Percentiles rank a stretch among this genome's conserved stretches.
These are phyloP conservation scores for Drosophila pandora DNA, from an alignment of 1,140 invertebrate genomes.

Conservation along the genomic window DNA sequence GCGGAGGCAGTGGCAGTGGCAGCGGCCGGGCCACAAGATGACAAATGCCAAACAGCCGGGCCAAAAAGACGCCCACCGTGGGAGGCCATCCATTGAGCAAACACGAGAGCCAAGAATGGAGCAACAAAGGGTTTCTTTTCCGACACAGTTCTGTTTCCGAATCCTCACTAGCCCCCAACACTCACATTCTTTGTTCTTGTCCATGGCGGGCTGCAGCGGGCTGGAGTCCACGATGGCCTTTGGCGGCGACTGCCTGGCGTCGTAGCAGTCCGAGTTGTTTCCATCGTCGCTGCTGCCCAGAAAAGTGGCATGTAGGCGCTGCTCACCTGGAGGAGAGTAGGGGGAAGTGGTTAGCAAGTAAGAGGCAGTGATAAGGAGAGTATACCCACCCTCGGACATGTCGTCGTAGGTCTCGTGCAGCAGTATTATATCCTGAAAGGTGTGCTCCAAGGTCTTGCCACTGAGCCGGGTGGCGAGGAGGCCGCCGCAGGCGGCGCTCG, in stretches of 20 bases:
- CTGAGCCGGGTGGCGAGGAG: conserved; percentile 72
- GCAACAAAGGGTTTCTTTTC: conserved; percentile 17
- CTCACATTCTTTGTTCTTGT: conserved; percentile 99
- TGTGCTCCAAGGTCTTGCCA: conserved; percentile 74
- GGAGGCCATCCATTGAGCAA: conserved; percentile 56
- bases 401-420: conserved; percentile 84
- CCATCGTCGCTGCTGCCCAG: conserved; percentile 81
- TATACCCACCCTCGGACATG: conserved; percentile 87
- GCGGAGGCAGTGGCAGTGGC: conserved; percentile 7
- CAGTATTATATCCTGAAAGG: conserved; percentile 80
- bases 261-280: conserved; percentile 82
- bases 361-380: neutral
- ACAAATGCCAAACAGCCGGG: conserved; percentile 75
- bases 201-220: conserved; percentile 95
- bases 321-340: conserved; percentile 60
- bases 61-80: conserved; percentile 39
- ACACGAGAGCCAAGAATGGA: conserved; percentile 34
- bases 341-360: neutral
- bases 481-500: conserved; percentile 72
- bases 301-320: conserved; percentile 77
- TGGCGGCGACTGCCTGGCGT: conserved; percentile 89
- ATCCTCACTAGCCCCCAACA: conserved; percentile 48
- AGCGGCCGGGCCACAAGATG: conserved; percentile 40
- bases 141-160: neutral
- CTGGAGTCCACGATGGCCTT: conserved; percentile 97